Conservation (phyloP, 2,113 vertebrate genomes). For the Phrynosoma blainvillii region DNA sequence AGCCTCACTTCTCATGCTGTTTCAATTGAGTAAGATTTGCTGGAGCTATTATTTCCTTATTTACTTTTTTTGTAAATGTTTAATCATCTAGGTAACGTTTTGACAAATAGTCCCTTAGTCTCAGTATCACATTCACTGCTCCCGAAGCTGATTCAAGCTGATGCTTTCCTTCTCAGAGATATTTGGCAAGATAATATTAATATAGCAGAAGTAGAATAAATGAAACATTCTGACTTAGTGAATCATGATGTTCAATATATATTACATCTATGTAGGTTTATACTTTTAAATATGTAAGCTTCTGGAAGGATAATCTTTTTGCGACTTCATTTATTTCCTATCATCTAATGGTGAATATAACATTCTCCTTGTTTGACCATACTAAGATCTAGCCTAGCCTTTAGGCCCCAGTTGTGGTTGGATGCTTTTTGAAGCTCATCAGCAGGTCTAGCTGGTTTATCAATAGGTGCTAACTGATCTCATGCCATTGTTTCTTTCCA, state of each 20-base stretch:
- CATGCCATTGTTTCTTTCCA: background rate
- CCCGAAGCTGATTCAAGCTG: constrained; percentile 6
- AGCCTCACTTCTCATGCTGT: constrained; percentile 11
- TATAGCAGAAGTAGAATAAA: background rate
- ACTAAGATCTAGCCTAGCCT: background rate
- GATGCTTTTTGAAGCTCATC: background rate
- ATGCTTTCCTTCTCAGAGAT: background rate
- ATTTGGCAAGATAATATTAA: constrained; percentile 23
- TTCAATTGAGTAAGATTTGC: constrained; percentile 24
- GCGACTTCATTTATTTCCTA: background rate
- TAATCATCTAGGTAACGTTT: constrained; percentile 32
- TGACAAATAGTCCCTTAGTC: constrained; percentile 22
- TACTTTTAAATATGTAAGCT: background rate
- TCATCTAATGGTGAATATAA: background rate
- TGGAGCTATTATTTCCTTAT: constrained; percentile 36
- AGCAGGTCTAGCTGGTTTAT: too few relatives aligned
- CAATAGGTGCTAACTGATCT: background rate
- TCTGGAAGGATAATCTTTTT: background rate
- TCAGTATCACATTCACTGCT: constrained; percentile 5
- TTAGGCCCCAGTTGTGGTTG: background rate
- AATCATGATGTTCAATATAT: background rate
- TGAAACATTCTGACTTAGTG: background rate
- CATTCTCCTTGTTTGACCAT: background rate
- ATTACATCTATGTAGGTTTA: background rate
- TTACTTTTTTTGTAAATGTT: constrained; percentile 32